Conservation (phyloP, 2,888 invertebrate species). For the Deilephila porcellus region DNA sequence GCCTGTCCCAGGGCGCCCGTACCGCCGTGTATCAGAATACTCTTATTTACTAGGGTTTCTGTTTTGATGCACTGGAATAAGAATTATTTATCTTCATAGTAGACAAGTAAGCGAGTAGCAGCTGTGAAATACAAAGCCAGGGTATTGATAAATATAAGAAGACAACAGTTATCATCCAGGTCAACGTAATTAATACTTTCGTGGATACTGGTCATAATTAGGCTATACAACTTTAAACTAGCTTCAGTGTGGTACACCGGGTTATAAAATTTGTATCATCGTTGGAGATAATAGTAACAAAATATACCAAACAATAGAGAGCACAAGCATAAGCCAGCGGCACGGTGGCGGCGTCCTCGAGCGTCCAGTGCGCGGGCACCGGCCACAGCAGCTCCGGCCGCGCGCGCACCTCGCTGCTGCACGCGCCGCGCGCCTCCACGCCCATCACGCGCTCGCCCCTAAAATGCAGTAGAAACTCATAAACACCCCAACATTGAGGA, state of each 20-base stretch:
- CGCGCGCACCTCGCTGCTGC: constrained; percentile 83
- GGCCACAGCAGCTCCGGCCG: constrained; percentile 85
- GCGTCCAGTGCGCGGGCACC: constrained; percentile 87
- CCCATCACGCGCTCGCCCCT: constrained; percentile 87
- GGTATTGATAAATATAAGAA: no score
- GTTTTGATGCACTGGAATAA: constrained; percentile 5
- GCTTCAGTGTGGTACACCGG: no score
- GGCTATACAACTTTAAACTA: no score
- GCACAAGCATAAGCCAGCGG: constrained; percentile 89
- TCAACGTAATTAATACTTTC: no score
- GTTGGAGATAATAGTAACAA: constrained; percentile 30
- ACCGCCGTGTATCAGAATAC: constrained; percentile 62
- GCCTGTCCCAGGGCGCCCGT: constrained; percentile 70
- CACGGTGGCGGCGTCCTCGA: constrained; percentile 90
- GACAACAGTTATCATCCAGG: no score
- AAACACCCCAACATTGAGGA: not conserved
- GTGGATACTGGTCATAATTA: no score
- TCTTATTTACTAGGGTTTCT: constrained; percentile 2
- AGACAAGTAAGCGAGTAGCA: no score
- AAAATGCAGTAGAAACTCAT: not conserved
- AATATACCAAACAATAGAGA: constrained; percentile 55
- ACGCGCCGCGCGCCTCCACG: constrained; percentile 75
- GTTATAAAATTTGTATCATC: no score
- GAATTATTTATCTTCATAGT: not conserved
- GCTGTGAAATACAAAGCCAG: no score